A percentile compares a stretch with the other conserved stretches of the same genome.
Conservation (phyloP, 2,888 invertebrate genomes). For the Amiota minor region DNA sequence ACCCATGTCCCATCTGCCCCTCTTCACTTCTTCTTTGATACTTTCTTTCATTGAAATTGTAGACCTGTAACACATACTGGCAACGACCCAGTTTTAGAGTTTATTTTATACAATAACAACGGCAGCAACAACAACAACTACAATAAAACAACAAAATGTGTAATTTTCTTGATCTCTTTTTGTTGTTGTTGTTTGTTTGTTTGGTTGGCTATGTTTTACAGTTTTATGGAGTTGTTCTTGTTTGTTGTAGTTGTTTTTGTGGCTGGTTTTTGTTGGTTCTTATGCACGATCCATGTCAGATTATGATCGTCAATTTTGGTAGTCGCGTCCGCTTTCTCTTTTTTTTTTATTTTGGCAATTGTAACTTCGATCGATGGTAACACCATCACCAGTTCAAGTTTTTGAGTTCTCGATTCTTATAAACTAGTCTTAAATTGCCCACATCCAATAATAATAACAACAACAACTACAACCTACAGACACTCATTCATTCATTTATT, state of each 20-base stretch:
- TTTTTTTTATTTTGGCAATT: conserved; percentile 10
- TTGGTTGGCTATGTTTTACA: conserved; percentile 30
- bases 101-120: too few species aligned
- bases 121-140: too few species aligned
- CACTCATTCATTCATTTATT: too few species aligned
- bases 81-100: conserved; percentile 58
- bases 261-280: conserved; percentile 39
- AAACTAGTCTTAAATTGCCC: conserved; percentile 7
- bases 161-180: conserved; percentile 35
- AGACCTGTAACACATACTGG: conserved; percentile 13
- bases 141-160: conserved; percentile 2
- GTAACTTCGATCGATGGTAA: too few species aligned
- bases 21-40: background rate
- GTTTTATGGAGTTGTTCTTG: background rate
- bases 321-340: conserved; percentile 29
- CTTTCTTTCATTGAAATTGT: background rate
- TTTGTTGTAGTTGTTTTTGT: conserved; percentile 27
- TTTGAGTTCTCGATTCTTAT: conserved; percentile 16
- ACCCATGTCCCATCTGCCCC: background rate
- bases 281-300: conserved; percentile 21
- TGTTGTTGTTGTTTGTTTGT: conserved; percentile 32
- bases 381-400: background rate
- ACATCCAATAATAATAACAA: too few species aligned
- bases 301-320: background rate
- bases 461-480: too few species aligned